Conservation (phyloP, 2,797 vertebrate genomes). For the Molossus molossus region DNA sequence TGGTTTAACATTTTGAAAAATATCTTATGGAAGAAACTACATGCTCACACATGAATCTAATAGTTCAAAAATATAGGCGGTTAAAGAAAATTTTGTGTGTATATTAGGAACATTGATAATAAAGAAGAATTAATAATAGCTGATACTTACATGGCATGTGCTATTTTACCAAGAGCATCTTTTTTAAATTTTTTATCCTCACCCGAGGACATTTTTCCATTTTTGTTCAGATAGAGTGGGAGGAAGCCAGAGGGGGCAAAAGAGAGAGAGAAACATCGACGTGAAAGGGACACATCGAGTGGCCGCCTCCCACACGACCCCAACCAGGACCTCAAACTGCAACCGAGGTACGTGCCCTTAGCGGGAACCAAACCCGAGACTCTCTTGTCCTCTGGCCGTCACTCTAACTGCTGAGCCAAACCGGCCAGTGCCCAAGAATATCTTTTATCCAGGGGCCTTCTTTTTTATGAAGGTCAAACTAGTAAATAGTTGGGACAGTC, state of each 20-base stretch:
- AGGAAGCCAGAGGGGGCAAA: no score
- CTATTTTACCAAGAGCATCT: not conserved
- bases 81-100: not conserved
- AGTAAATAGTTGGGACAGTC: not conserved
- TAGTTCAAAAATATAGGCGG: not conserved
- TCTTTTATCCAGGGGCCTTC: not conserved
- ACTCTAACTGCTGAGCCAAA: no score
- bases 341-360: no score
- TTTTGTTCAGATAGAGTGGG: no score
- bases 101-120: not conserved
- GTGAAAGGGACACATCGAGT: no score
- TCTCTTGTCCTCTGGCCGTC: no score
- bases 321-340: no score
- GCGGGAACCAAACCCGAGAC: no score
- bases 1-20: not conserved
- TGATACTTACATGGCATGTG: not conserved
- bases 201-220: no score
- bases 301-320: no score
- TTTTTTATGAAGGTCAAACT: not conserved
- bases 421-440: not conserved
- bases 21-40: not conserved
- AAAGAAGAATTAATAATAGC: not conserved
- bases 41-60: not conserved
- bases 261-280: no score
- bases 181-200: not conserved